Conservation (phyloP, 2,888 invertebrate species). For the Scaptomyza parva region DNA sequence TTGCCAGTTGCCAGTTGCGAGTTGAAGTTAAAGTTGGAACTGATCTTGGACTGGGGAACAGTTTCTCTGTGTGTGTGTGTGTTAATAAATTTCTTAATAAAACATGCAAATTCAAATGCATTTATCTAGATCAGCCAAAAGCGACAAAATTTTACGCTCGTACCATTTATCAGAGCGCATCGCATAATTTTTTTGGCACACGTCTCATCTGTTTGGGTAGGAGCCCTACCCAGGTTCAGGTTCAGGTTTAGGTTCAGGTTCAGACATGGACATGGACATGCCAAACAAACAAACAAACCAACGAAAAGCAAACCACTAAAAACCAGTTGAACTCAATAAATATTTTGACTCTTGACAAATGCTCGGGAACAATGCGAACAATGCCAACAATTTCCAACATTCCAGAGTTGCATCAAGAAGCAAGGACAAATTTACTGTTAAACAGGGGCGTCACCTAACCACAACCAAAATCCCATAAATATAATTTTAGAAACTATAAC, state of each 20-base stretch:
- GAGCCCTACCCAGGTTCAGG: no score
- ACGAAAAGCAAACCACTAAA: constrained; percentile 48
- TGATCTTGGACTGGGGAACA: constrained; percentile 33
- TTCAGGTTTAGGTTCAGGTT: background rate
- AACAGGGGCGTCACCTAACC: constrained; percentile 60
- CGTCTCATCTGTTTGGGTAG: constrained; percentile 62
- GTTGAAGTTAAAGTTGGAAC: constrained; percentile 13
- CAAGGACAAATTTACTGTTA: constrained; percentile 44
- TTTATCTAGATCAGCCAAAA: constrained; percentile 82
- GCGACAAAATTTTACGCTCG: constrained; percentile 79
- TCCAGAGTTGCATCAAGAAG: constrained; percentile 11
- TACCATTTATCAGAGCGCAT: constrained; percentile 75
- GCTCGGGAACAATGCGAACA: constrained; percentile 50
- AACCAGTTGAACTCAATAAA: constrained; percentile 81
- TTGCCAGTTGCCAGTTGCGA: constrained; percentile 15
- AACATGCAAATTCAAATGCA: constrained; percentile 81
- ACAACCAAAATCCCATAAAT: constrained; percentile 66
- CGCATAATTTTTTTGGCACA: constrained; percentile 71
- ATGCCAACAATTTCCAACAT: constrained; percentile 24
- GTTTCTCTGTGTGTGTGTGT: constrained; percentile 48
- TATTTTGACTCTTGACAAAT: constrained; percentile 81
- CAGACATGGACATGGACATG: constrained; percentile 14
- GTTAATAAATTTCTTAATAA: constrained; percentile 82
- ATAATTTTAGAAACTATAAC: constrained; percentile 42
- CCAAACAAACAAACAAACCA: constrained; percentile 17